Conservation (phyloP, 1,140 invertebrate species). For the Liolophura sinensis region DNA sequence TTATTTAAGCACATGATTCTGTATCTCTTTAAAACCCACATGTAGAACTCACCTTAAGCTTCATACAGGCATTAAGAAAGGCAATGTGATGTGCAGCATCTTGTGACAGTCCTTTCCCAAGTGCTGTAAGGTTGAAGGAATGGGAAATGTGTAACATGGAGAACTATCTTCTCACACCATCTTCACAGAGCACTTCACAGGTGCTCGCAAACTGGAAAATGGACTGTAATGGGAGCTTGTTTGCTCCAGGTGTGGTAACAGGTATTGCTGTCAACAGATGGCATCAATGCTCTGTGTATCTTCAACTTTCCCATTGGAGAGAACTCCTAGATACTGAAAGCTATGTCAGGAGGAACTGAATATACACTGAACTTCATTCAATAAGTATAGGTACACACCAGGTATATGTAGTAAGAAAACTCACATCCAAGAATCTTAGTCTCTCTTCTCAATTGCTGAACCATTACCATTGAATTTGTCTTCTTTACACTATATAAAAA, state of each 20-base stretch:
- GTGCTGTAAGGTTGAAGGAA: constrained; percentile 17
- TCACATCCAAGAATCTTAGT: too few relatives aligned
- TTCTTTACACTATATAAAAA: too few relatives aligned
- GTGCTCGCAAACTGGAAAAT: not conserved
- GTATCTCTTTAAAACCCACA: too few relatives aligned
- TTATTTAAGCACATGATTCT: too few relatives aligned
- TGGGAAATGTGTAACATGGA: constrained; percentile 10
- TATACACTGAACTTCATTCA: too few relatives aligned
- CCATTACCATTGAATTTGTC: too few relatives aligned
- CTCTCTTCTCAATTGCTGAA: too few relatives aligned
- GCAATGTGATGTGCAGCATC: constrained; percentile 13
- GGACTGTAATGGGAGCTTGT: not conserved
- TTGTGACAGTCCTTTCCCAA: constrained; percentile 6
- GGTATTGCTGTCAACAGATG: not conserved
- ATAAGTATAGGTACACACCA: too few relatives aligned
- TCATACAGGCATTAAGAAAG: constrained; percentile 15
- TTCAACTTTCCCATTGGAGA: not conserved
- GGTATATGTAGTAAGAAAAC: too few relatives aligned
- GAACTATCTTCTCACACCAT: constrained; percentile 3
- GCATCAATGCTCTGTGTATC: not conserved
- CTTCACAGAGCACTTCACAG: not conserved
- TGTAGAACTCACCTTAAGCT: constrained; percentile 19
- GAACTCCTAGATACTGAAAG: constrained; percentile 9
- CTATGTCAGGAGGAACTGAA: too few relatives aligned
- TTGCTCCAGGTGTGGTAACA: not conserved